Evolutionary conservation across 2,797 vertebrate genomes (phyloP), one percentile per base, ranked within the genome.

Genomic region (Centroberyx gerrardi): DNA sequence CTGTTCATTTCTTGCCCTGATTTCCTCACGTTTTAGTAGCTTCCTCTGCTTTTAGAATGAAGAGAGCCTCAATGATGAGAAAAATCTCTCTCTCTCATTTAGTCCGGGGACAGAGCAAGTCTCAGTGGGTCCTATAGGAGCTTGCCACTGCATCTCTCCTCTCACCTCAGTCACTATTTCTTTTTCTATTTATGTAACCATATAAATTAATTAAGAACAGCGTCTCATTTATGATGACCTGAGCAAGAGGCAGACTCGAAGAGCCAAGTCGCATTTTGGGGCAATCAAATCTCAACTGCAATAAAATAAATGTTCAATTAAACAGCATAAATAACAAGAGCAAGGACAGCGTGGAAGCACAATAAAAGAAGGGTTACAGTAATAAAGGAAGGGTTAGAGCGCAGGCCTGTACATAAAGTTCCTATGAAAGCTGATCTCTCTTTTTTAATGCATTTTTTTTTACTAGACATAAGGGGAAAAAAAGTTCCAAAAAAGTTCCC

Each of bases 121-220:
- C 59, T 73, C 2, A 0, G n/a, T 14, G 14, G 17, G 15, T 33
- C 48, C 12, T 42, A n/a, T 15, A 40, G 62, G 17, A 54, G 42
- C 55, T 67, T 56, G 72, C 72, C 62, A 18, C 53, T 14, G 62
- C 63, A 64, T 78, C 62, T 75, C 69, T 27, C 40, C 68, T 56
- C 66, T 85, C 70, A 83, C 76, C 82, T 82, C 68, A 49, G 75
- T 83, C 72, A 64, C 65, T 51, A 2, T 28, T 14, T 27, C 22
- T 9, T n/a, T 61, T 40, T 36, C 56, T 49, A 74, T 40, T 13
- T 22, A 54, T 54, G n/a, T 28, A 54, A 54, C 13, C 12, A 22
- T 8, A 48, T 13, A 81, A 78, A 77, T 82, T 85, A 87, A 88
- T 90, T 81, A 85, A 82, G 54, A 83, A 53, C 59, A 36, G 75